phyloP scores from a whole-genome alignment of 2,113 vertebrate genomes.

The Orientallactaga bullata region DNA sequence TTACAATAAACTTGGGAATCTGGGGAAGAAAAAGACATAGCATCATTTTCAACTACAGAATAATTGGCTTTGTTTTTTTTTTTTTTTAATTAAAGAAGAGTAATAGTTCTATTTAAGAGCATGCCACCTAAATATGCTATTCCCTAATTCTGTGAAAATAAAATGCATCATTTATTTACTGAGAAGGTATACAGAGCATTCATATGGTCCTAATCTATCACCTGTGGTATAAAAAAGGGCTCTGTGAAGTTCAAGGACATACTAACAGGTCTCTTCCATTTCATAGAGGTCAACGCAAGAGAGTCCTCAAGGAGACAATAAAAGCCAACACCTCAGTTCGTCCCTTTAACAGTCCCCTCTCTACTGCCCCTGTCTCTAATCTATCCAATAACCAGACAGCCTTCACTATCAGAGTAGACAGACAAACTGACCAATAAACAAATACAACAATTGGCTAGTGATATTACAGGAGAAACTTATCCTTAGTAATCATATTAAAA shows the following conservation, averaged over 20 bases:
- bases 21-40: neutral
- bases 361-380: neutral
- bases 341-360: neutral
- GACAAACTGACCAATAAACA: neutral
- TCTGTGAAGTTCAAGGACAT: constrained; percentile 8
- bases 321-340: neutral
- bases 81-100: neutral
- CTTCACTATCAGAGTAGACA: neutral
- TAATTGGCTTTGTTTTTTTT: neutral
- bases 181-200: neutral
- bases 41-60: neutral
- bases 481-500: constrained; percentile 20
- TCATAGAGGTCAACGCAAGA: neutral
- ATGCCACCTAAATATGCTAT: neutral
- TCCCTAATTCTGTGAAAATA: neutral
- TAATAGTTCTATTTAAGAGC: neutral
- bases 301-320: neutral
- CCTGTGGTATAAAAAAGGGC: neutral
- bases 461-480: neutral
- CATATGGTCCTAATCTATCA: neutral
- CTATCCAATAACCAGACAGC: neutral
- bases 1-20: constrained; percentile 98
- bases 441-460: neutral
- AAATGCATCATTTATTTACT: neutral
- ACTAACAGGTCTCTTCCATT: neutral